Conservation (phyloP, 2,113 vertebrate species). For the Scomber scombrus region DNA sequence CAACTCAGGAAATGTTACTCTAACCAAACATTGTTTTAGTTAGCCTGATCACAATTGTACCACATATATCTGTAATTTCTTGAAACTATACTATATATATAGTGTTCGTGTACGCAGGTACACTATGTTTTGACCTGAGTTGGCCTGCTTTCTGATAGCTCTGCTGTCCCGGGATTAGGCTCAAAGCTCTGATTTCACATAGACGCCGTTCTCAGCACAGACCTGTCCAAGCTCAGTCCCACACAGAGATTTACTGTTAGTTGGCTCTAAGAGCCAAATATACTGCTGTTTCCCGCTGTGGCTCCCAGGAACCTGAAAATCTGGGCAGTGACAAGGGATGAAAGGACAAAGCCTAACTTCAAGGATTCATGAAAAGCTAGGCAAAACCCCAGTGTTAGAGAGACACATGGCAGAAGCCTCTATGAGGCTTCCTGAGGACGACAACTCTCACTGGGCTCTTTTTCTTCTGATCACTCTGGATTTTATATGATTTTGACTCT, state of each 20-base stretch:
- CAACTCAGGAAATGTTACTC: constrained; percentile 10
- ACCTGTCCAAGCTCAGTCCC: constrained; percentile 52
- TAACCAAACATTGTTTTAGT: neutral
- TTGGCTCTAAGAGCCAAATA: constrained; percentile 44
- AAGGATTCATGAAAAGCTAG: neutral
- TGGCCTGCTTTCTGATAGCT: constrained; percentile 62
- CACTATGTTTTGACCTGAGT: constrained; percentile 35
- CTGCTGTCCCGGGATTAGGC: constrained; percentile 76
- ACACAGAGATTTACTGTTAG: constrained; percentile 62
- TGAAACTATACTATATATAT: neutral
- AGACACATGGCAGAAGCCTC: constrained; percentile 33
- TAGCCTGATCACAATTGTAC: neutral
- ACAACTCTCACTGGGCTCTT: constrained; percentile 32
- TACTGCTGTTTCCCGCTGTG: constrained; percentile 21
- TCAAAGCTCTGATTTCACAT: constrained; percentile 61
- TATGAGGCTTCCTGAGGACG: constrained; percentile 26
- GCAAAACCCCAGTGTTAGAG: neutral
- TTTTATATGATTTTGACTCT: constrained; percentile 45
- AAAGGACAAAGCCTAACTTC: constrained; percentile 27
- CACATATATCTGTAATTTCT: constrained; percentile 6
- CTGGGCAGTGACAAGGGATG: constrained; percentile 5
- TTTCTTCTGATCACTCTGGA: constrained; percentile 36
- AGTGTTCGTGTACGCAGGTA: neutral
- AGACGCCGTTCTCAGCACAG: constrained; percentile 46
- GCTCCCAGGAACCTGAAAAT: constrained; percentile 29